Conservation (phyloP, 1,140 invertebrate genomes). For the Psix sp. region DNA sequence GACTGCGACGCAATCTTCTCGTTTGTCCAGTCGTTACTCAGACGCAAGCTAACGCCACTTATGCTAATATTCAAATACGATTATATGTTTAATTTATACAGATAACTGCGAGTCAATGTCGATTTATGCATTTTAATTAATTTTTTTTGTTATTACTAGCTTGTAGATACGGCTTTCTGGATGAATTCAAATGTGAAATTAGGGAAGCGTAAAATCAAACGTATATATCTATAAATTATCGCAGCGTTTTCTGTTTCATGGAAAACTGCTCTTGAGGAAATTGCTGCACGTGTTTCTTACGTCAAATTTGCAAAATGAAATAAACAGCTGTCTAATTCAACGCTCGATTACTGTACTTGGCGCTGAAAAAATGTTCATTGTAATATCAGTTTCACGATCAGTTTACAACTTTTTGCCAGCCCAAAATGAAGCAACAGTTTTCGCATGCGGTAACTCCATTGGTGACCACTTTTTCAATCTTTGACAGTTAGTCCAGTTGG, state of each 20-base stretch:
- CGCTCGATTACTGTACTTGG: too few relatives aligned
- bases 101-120: conserved; percentile 49
- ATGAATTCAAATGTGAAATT: not conserved
- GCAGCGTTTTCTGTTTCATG: too few relatives aligned
- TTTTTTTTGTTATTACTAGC: conserved; percentile 41
- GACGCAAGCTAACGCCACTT: conserved; percentile 46
- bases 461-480: conserved; percentile 36
- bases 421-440: conserved; percentile 21
- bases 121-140: conserved; percentile 50
- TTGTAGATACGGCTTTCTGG: conserved; percentile 32
- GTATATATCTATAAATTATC: too few relatives aligned
- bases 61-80: conserved; percentile 38
- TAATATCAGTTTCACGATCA: not conserved
- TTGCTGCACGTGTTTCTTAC: too few relatives aligned
- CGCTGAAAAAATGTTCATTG: too few relatives aligned
- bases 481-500: not conserved
- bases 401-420: not conserved
- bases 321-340: too few relatives aligned
- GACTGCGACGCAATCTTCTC: conserved; percentile 25
- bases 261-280: too few relatives aligned
- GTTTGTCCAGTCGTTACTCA: conserved; percentile 43
- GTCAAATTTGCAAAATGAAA: too few relatives aligned
- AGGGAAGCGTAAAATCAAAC: conserved; percentile 10
- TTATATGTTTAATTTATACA: conserved; percentile 49
- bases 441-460: conserved; percentile 28